These are phyloP conservation scores for Ips nitidus DNA, from an alignment of 1,140 invertebrate genomes.

Conservation along the genomic window DNA sequence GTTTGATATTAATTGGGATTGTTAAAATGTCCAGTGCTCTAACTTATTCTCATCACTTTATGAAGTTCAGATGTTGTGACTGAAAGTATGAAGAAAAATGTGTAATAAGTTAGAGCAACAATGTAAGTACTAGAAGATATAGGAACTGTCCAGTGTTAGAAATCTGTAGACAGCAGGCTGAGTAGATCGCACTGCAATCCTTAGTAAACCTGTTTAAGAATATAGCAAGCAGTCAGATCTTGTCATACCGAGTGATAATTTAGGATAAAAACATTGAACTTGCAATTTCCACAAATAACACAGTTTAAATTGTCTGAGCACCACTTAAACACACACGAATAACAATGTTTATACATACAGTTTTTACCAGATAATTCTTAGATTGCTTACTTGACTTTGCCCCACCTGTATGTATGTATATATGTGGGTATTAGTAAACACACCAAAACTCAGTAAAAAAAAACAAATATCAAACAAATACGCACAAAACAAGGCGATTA, in stretches of 20 bases:
- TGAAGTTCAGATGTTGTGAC: not conserved
- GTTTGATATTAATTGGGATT: conserved; percentile 20
- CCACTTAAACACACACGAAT: conserved; percentile 54
- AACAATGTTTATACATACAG: conserved; percentile 55
- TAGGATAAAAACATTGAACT: conserved; percentile 52
- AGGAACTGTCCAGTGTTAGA: conserved; percentile 28
- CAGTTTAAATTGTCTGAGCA: conserved; percentile 53
- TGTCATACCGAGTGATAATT: conserved; percentile 48
- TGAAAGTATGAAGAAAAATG: no score
- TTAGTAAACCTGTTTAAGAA: conserved; percentile 20
- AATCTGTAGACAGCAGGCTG: conserved; percentile 30
- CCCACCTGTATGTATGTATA: conserved; percentile 55
- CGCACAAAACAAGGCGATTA: conserved; percentile 47
- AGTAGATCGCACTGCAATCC: conserved; percentile 32
- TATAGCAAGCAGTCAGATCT: conserved; percentile 49
- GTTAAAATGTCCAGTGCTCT: conserved; percentile 13
- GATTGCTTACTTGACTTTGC: conserved; percentile 55
- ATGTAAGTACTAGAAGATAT: not conserved
- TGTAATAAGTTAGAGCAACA: not conserved
- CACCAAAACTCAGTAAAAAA: conserved; percentile 39
- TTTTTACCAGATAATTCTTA: conserved; percentile 54
- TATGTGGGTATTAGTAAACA: conserved; percentile 54
- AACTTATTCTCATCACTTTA: conserved; percentile 21
- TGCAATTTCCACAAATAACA: conserved; percentile 53
- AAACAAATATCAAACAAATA: conserved; percentile 33